phyloP scores from a whole-genome alignment of 2,113 vertebrate genomes.

The Calcarius ornatus region DNA sequence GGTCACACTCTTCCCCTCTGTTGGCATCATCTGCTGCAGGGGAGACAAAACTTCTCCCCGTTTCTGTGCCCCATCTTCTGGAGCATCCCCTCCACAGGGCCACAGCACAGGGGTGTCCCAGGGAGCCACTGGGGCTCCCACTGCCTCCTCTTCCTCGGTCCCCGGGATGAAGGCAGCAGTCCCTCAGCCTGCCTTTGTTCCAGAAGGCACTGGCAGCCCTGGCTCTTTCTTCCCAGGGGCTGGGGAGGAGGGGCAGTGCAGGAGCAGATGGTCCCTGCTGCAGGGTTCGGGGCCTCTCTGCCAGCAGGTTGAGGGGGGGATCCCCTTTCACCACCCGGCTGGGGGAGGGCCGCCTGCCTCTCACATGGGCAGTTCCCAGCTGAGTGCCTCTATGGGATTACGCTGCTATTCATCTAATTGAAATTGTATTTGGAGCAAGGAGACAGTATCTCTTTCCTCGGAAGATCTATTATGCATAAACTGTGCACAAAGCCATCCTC shows the following conservation, averaged over 20 bases:
- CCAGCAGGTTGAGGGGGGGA: not conserved
- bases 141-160: not conserved
- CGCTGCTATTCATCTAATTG: slow-evolving; percentile 46
- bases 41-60: not conserved
- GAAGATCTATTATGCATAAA: slow-evolving; percentile 22
- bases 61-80: not conserved
- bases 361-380: slow-evolving; percentile 43
- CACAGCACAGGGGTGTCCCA: fast-evolving
- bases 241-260: slow-evolving; percentile 31
- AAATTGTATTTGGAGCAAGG: slow-evolving; percentile 33
- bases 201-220: not conserved
- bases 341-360: slow-evolving; percentile 22
- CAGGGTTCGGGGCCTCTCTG: not conserved
- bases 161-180: not conserved
- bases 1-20: not conserved
- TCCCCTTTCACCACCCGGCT: not conserved
- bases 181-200: slow-evolving; percentile 4
- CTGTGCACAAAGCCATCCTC: slow-evolving; percentile 6
- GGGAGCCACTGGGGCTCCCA: not conserved
- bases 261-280: slow-evolving; percentile 52
- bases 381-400: slow-evolving; percentile 48
- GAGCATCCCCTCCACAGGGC: not conserved
- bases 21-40: not conserved
- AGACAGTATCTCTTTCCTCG: slow-evolving; percentile 24
- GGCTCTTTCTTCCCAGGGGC: not conserved